phyloP scores from a whole-genome alignment of 2,113 vertebrate species.

The Pseudopodoces humilis region DNA sequence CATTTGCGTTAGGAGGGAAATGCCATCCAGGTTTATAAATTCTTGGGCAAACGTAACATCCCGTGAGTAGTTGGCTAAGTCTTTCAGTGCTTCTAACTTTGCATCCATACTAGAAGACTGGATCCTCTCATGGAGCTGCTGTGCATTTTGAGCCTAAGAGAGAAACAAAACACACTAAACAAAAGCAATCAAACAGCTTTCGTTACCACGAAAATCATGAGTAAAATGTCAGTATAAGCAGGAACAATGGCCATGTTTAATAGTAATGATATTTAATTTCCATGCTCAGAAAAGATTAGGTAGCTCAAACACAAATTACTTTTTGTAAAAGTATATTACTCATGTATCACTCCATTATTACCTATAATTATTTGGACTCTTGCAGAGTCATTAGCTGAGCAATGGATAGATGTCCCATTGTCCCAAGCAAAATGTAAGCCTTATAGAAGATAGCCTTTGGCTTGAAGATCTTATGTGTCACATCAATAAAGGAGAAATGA shows the following conservation, averaged over 20 bases:
- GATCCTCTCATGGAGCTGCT: conserved; percentile 92
- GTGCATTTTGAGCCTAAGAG: conserved; percentile 86
- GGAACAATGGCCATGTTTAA: neutral
- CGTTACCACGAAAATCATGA: neutral
- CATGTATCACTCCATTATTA: neutral
- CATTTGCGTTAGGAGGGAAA: conserved; percentile 95
- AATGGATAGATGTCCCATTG: neutral
- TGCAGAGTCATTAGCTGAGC: neutral
- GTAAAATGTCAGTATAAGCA: neutral
- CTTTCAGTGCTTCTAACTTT: conserved; percentile 94
- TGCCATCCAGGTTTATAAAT: conserved; percentile 97
- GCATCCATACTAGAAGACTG: conserved; percentile 97
- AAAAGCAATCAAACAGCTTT: neutral
- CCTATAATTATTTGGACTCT: neutral
- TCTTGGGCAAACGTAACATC: conserved; percentile 97
- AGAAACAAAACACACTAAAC: neutral
- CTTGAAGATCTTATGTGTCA: neutral
- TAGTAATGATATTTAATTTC: neutral
- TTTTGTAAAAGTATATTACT: neutral
- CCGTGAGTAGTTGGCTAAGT: conserved; percentile 90
- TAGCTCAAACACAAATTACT: neutral
- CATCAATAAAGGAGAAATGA: neutral
- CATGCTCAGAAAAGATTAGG: neutral
- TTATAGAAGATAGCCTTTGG: neutral
- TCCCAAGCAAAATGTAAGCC: neutral